Percentiles rank a stretch among this genome's conserved stretches.
Evolutionary conservation across 2,113 vertebrate genomes (phyloP).

Genomic region (Peromyscus maniculatus): DNA sequence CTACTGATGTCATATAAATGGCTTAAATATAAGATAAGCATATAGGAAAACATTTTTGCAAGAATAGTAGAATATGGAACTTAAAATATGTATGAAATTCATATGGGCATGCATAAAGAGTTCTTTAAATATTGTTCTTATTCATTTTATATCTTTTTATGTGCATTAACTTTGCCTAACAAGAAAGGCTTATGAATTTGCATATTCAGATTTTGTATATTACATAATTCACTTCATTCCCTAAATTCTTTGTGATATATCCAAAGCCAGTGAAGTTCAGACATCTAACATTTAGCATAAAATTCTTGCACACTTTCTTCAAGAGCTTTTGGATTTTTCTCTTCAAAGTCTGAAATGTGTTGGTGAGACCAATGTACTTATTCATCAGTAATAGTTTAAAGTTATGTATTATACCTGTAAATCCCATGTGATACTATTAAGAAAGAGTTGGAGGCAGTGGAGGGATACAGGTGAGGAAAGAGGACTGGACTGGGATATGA

Average conservation of each 20-base stretch:
- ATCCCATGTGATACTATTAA: background rate
- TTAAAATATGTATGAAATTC: constrained; percentile 52
- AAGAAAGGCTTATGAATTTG: constrained; percentile 56
- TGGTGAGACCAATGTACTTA: background rate
- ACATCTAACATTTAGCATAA: constrained; percentile 11
- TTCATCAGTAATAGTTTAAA: constrained; percentile 5
- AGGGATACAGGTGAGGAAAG: background rate
- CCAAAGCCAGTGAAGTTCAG: constrained; percentile 21
- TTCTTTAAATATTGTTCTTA: constrained; percentile 63
- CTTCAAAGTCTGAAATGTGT: constrained; percentile 2
- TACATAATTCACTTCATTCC: constrained; percentile 53
- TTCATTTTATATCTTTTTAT: constrained; percentile 61
- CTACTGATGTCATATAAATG: constrained; percentile 11
- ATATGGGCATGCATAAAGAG: background rate
- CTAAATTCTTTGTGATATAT: constrained; percentile 46
- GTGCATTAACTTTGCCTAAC: constrained; percentile 46
- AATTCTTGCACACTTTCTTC: constrained; percentile 13
- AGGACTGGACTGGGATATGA: background rate
- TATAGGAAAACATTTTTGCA: constrained; percentile 40
- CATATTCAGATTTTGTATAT: constrained; percentile 60
- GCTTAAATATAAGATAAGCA: constrained; percentile 10
- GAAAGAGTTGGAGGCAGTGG: background rate
- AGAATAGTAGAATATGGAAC: constrained; percentile 26
- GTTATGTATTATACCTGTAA: constrained; percentile 25
- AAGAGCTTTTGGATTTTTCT: background rate